Percentiles rank a stretch among this genome's conserved stretches.
phyloP scores from a whole-genome alignment of 2,888 invertebrate species.

The Dryocosmus kuriphilus region DNA sequence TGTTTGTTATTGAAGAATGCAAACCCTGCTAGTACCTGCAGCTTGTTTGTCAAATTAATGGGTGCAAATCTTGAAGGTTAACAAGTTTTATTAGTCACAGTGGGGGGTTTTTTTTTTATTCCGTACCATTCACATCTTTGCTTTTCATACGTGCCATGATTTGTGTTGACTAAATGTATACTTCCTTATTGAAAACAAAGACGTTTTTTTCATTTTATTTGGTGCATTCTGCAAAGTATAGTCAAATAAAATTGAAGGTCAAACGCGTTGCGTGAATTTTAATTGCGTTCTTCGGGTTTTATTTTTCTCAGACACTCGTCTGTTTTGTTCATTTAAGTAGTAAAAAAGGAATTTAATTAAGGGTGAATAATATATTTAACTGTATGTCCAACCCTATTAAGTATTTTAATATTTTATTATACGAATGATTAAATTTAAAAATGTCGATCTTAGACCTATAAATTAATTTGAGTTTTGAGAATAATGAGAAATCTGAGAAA shows the following conservation, averaged over 20 bases:
- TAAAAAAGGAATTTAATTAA: not conserved
- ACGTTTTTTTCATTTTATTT: not conserved
- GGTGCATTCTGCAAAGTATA: not conserved
- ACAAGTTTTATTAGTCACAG: not conserved
- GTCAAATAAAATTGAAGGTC: not conserved
- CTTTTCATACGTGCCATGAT: not conserved
- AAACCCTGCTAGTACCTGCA: not conserved
- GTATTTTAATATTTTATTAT: too few species aligned
- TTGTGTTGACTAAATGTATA: not conserved
- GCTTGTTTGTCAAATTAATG: not conserved
- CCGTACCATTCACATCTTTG: not conserved
- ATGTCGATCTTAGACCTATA: too few species aligned
- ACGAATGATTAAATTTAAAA: too few species aligned
- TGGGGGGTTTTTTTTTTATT: not conserved
- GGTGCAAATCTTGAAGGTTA: not conserved
- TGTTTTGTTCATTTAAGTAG: not conserved
- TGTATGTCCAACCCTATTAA: too few species aligned
- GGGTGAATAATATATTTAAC: not conserved
- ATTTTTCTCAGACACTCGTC: not conserved
- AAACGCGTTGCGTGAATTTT: not conserved
- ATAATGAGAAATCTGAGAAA: too few species aligned
- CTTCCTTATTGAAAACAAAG: not conserved
- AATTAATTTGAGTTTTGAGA: too few species aligned
- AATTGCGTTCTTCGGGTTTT: not conserved
- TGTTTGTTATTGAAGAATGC: not conserved